These are phyloP conservation scores for Drosophila mettleri DNA, from an alignment of 2,888 invertebrate species.

Conservation along the genomic window DNA sequence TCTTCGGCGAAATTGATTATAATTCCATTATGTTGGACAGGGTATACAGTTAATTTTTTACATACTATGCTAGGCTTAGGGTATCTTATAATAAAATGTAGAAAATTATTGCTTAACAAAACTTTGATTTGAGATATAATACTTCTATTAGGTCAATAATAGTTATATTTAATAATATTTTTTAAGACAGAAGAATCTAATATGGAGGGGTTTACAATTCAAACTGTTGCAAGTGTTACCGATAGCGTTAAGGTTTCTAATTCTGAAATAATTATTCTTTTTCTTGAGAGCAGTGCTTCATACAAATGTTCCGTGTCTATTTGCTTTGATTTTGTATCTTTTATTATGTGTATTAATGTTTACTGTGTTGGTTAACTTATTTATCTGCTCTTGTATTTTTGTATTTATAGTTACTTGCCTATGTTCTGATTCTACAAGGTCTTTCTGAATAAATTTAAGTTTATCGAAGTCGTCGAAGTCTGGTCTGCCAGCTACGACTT, in stretches of 20 bases:
- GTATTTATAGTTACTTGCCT: neutral
- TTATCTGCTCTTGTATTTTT: neutral
- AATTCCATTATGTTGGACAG: too few relatives aligned
- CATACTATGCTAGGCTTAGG: conserved; percentile 2
- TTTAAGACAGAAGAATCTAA: neutral
- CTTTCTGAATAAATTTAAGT: too few relatives aligned
- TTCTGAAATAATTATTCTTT: neutral
- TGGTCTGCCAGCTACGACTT: neutral
- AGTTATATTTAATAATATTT: neutral
- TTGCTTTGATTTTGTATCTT: neutral
- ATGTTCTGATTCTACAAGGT: too few relatives aligned
- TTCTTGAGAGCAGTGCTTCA: neutral
- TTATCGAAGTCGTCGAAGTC: too few relatives aligned
- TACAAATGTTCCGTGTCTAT: conserved; percentile 2
- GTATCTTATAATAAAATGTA: conserved; percentile 1
- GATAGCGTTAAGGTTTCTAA: neutral
- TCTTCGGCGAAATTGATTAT: neutral
- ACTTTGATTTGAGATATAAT: too few relatives aligned
- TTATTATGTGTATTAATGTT: neutral
- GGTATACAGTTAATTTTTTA: neutral
- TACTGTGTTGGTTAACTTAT: neutral
- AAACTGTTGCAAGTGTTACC: conserved; percentile 1
- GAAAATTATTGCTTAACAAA: neutral
- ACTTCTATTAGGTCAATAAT: neutral
- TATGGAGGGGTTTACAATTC: conserved; percentile 1